phyloP scores from a whole-genome alignment of 2,888 invertebrate species.

The Chymomyza procnemis region DNA sequence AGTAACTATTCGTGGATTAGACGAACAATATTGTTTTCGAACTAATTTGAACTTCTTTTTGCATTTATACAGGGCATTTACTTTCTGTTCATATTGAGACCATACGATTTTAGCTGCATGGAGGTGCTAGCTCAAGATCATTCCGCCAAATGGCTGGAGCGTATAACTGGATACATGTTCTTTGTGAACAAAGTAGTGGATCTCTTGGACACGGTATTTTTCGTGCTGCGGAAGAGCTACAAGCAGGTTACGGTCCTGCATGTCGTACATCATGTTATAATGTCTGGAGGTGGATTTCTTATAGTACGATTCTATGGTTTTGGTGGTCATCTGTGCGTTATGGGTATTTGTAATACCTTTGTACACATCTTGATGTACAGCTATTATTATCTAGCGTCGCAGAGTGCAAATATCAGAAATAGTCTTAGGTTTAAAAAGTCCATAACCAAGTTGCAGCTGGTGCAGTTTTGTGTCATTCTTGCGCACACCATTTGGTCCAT shows the following conservation, averaged over 20 bases:
- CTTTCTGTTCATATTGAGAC: not conserved
- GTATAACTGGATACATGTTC: conserved; percentile 80
- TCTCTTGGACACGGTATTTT: not conserved
- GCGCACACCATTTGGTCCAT: not conserved
- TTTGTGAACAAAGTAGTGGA: conserved; percentile 82
- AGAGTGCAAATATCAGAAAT: conserved; percentile 84
- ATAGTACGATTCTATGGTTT: conserved; percentile 80
- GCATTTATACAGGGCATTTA: not conserved
- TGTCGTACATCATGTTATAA: conserved; percentile 4
- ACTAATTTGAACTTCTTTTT: not conserved
- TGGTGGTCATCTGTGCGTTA: conserved; percentile 83
- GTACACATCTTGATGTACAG: conserved; percentile 89
- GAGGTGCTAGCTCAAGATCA: not conserved
- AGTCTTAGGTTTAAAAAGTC: conserved; percentile 89
- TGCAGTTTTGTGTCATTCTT: conserved; percentile 60
- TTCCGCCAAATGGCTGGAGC: not conserved
- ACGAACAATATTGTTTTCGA: not conserved
- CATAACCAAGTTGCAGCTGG: conserved; percentile 88
- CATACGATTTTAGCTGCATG: not conserved
- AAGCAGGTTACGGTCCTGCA: conserved; percentile 9
- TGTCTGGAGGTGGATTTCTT: conserved; percentile 80
- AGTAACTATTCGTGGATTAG: not conserved
- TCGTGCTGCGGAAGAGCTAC: conserved; percentile 2
- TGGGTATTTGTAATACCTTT: conserved; percentile 84
- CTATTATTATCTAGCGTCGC: conserved; percentile 86